Conservation (phyloP, 2,113 vertebrate species). For the Phaethon lepturus region DNA sequence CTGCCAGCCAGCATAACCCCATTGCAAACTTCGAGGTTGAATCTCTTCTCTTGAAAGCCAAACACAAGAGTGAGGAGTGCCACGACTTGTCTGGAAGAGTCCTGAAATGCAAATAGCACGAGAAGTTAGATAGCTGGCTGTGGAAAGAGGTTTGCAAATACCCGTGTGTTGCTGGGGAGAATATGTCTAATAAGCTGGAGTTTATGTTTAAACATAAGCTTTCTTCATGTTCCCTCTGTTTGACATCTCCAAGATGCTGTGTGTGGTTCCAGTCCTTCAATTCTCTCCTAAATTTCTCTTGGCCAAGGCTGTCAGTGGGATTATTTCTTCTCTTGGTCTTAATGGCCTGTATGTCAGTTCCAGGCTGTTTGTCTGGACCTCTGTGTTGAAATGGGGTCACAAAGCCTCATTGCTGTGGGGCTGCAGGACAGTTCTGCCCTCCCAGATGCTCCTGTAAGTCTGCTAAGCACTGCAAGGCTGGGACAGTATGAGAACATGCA, state of each 20-base stretch:
- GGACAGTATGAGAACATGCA: fast-evolving
- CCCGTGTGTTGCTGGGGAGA: neutral
- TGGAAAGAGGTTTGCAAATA: neutral
- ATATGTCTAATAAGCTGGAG: neutral
- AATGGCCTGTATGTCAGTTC: neutral
- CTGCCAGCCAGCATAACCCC: neutral
- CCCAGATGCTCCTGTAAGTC: neutral
- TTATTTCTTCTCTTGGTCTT: neutral
- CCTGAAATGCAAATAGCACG: neutral
- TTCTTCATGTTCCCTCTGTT: neutral
- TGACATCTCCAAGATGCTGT: neutral
- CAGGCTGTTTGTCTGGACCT: neutral
- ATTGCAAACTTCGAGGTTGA: neutral
- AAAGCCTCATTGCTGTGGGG: neutral
- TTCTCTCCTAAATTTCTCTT: neutral
- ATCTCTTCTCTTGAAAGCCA: neutral
- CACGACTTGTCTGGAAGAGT: neutral
- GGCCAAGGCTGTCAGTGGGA: neutral
- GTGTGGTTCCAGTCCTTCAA: neutral
- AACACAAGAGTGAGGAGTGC: neutral
- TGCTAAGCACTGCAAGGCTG: fast-evolving
- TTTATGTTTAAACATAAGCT: neutral
- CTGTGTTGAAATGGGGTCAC: fast-evolving
- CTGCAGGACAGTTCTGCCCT: neutral
- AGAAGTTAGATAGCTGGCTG: neutral